Base-by-base conservation (phyloP, 2,888 invertebrate species). In the Leptopilina syphax region DNA sequence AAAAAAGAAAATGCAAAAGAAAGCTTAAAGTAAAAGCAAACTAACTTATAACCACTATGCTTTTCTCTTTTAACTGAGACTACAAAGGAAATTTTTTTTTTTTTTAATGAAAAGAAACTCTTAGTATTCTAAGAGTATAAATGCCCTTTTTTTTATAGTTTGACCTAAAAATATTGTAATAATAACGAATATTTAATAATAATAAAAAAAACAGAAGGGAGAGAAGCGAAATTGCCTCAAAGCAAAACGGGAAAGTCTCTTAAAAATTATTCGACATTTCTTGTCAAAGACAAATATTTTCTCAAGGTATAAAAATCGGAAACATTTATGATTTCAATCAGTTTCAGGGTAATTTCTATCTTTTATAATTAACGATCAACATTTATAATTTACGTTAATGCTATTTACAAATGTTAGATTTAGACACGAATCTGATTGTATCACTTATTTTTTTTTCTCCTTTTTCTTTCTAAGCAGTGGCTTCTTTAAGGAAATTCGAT, bases 131-230 rank as follows among this genome's bases (percentile, higher is more conserved):
- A 57, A 60, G 13, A n/a, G 34, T 9, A 73, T 83, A 84, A 86
- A 82, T 84, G 80, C 82, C 27, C 65, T 68, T 68, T 50, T 50
- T 27, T 77, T 65, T 44, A 7, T 77, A n/a, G n/a, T 65, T 77
- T 65, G 77, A 5, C 27, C 18, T 57, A 34, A 68, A 27, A 13
- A 27, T 34, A 41, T 12, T 73, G 54, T 34, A 73, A 10, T 47
- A 34, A 34, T n/a, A 41, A 57, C 6, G 9, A 34, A 9, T 41
- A 9, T 67, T 44, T 44, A 8, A 8, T 18, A 18, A 73, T 34
- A 73, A 8, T 9, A 13, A 57, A 34, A 60, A 60, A 60, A 60
- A 44, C 5, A 44, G 7, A 50, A 34, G 50, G 68, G 50, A 9
- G 50, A 18, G 50, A 18, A 24, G 47, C 18, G 44, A n/a, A 50